Base-by-base conservation (phyloP, 1,140 invertebrate genomes). In the Hylaeus anthracinus region DNA sequence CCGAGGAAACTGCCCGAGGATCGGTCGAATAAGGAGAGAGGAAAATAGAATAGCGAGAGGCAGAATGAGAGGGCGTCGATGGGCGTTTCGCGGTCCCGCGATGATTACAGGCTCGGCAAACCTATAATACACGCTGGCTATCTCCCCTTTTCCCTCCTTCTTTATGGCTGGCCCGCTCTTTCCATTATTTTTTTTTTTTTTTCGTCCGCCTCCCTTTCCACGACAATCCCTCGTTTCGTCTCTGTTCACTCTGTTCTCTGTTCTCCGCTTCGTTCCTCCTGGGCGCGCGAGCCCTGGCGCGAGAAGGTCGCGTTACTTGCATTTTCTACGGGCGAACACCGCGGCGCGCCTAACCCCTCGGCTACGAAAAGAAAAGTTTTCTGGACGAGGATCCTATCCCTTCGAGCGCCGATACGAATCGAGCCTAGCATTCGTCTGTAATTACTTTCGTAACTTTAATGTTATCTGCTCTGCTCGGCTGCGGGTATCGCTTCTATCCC, bases 11-110 rank as follows among this genome's bases (percentile, higher is more conserved):
- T 73, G 82, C 77, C 84, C 78, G 75, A 88, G 60, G 60, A 65
- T 41, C 43, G 65, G 55, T 61, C 70, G 73, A 80, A 76, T 64
- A 83, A 82, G 82, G 75, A 82, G 82, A 81, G 82, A 80, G 79
- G 85, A 88, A 88, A 87, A 87, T 84, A 88, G 85, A 85, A 85
- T 80, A 80, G 86, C 82, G 77, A 88, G 83, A 82, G 84, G 81
- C 81, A 80, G 85, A 88, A 84, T 83, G 81, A 89, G 88, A 90
- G 86, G 90, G 90, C 90, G 92, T 92, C 90, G 91, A 90, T 93
- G 92, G 93, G 92, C 92, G 92, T 90, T 92, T 88, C 89, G 92
- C 92, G 93, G 92, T 89, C 90, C 89, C 88, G 91, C 91, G 91
- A 93, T 93, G 92, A 93, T 93, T 93, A 93, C 92, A 92, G 92